Base-by-base conservation (phyloP, 1,140 invertebrate species). In the Brachionus manjavacas region DNA sequence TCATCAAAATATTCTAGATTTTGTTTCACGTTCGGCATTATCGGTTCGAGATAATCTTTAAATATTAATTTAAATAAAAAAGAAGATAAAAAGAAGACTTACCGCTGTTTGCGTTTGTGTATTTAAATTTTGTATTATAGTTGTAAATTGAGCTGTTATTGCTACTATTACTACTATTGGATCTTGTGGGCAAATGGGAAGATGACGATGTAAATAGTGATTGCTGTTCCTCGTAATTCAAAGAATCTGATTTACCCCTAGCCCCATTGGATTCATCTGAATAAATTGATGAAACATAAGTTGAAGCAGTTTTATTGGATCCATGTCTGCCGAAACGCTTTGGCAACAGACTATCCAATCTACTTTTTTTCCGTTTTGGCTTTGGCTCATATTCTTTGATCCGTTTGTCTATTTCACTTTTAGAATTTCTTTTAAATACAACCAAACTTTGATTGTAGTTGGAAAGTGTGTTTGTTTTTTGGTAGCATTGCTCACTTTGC, bases 1-100 rank as follows among this genome's bases (percentile, higher is more conserved):
- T 72, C 31, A 72, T 41, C 68, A 25, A 76, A 76, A 76, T 76
- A 76, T 49, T 76, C 72, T 12, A 76, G 52, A 49, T 76, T 76
- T 49, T 76, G 72, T 20, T 76, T 76, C 25, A 76, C 16, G 28
- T 76, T 76, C 7, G 31, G 68, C 31, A 76, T 76, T 25, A 76
- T 49, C 25, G 72, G 72, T 49, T 76, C 41, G 20, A 76, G 46
- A 46, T 76, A 76, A 52, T 76, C 72, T 76, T 76, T 14, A 31
- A 76, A 49, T 25, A 76, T 20, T 20, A 14, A 49, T 12, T 12
- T 46, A 4, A 12, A n/a, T n/a, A 52, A 70, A 35, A 4, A 12
- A 28, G 3, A 70, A 60, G 23, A 60, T 60, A 2, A 35, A 68
- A n/a, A 0, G 25, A 23, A 11, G 4, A 35, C 41, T 76, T 76